phyloP scores from a whole-genome alignment of 2,888 invertebrate genomes.

The Agapostemon virescens region DNA sequence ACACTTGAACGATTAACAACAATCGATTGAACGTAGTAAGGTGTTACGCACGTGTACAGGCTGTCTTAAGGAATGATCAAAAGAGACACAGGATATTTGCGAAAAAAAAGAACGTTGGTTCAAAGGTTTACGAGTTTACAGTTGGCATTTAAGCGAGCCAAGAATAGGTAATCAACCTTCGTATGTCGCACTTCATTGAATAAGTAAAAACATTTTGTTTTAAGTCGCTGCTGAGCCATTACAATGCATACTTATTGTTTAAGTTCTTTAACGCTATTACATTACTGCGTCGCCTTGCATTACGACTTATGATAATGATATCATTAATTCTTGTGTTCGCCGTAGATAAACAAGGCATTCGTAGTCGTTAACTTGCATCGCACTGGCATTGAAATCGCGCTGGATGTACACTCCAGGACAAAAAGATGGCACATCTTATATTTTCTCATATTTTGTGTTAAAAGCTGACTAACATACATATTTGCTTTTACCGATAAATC shows the following conservation, averaged over 20 bases:
- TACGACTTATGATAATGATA: neutral
- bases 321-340: neutral
- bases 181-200: neutral
- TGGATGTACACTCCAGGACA: no score
- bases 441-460: no score
- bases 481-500: no score
- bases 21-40: neutral
- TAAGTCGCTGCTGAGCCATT: neutral
- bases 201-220: neutral
- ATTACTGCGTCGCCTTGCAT: neutral
- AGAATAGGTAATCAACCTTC: neutral
- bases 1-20: neutral
- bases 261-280: neutral
- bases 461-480: no score
- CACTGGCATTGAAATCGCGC: neutral
- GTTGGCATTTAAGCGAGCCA: neutral
- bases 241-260: neutral
- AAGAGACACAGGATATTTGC: neutral
- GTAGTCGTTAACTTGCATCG: neutral
- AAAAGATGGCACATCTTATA: no score
- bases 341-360: neutral
- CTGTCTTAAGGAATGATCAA: neutral
- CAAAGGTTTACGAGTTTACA: constrained; percentile 14
- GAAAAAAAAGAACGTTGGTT: neutral
- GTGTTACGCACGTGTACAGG: neutral